Conservation (phyloP, 2,888 invertebrate species). For the Callinectes sapidus region DNA sequence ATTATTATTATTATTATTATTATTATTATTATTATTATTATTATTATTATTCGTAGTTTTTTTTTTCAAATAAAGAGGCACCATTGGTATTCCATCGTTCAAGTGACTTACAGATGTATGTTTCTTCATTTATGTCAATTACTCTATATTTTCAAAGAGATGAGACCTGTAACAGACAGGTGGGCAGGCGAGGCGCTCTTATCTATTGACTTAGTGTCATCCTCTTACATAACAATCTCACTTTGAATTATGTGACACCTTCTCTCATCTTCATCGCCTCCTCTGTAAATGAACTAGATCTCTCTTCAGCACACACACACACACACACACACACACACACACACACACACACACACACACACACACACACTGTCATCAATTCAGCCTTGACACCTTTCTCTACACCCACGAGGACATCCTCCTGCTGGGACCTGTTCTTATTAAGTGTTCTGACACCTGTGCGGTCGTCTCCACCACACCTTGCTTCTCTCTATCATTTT, state of each 20-base stretch:
- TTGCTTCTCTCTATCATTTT: not conserved
- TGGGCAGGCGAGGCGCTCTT: not conserved
- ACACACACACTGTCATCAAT: not conserved
- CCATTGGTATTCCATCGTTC: not conserved
- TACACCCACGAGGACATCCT: not conserved
- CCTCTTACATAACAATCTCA: not conserved
- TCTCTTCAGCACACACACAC: slow-evolving; percentile 16
- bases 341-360: slow-evolving; percentile 45
- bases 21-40: slow-evolving; percentile 32
- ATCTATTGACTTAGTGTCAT: slow-evolving; percentile 4
- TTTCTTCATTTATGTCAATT: not conserved
- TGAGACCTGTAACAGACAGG: not conserved
- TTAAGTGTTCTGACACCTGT: slow-evolving; percentile 17
- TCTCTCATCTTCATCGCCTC: not conserved
- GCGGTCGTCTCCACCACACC: not conserved
- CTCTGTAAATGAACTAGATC: not conserved
- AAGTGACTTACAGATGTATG: not conserved
- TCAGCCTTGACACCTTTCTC: not conserved
- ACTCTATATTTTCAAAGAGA: not conserved
- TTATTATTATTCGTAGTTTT: not conserved
- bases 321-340: slow-evolving; percentile 44
- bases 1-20: slow-evolving; percentile 21
- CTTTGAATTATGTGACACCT: not conserved
- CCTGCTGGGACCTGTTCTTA: not conserved
- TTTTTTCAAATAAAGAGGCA: not conserved